These are phyloP conservation scores for Bombus vancouverensis DNA, from an alignment of 1,140 invertebrate genomes.

Conservation along the genomic window DNA sequence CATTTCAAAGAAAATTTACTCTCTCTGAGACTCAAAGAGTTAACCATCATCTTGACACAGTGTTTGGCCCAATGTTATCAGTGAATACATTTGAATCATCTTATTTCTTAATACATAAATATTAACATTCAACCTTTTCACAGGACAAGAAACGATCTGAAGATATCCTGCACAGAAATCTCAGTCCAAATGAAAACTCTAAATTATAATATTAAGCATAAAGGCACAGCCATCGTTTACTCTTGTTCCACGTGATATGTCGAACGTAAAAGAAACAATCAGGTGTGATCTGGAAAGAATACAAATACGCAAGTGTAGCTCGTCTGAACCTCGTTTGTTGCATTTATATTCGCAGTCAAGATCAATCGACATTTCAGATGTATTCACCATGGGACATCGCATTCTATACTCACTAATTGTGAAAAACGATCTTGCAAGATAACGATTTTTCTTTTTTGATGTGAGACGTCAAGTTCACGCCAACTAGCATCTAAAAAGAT, in stretches of 20 bases:
- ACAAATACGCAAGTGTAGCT: not conserved
- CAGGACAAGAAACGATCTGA: constrained; percentile 39
- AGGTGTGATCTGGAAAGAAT: constrained; percentile 2
- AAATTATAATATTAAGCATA: constrained; percentile 49
- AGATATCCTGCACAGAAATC: not conserved
- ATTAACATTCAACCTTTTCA: constrained; percentile 13
- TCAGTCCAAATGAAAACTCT: constrained; percentile 28
- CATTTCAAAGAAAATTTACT: not conserved
- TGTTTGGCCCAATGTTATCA: constrained; percentile 24
- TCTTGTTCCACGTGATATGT: constrained; percentile 35
- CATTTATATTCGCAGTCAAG: not conserved
- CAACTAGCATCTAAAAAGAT: constrained; percentile 32
- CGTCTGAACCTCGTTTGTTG: not conserved
- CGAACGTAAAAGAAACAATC: constrained; percentile 37
- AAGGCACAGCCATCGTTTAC: constrained; percentile 63
- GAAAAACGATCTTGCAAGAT: constrained; percentile 9
- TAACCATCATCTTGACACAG: not conserved
- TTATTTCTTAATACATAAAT: constrained; percentile 21
- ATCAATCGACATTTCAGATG: constrained; percentile 22
- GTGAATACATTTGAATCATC: constrained; percentile 52
- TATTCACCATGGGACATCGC: constrained; percentile 43
- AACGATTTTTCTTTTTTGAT: not conserved
- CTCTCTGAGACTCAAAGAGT: constrained; percentile 33
- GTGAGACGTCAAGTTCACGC: constrained; percentile 21
- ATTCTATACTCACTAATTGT: constrained; percentile 10